Conservation (phyloP, 2,113 vertebrate genomes). For the Capricornis sumatraensis region DNA sequence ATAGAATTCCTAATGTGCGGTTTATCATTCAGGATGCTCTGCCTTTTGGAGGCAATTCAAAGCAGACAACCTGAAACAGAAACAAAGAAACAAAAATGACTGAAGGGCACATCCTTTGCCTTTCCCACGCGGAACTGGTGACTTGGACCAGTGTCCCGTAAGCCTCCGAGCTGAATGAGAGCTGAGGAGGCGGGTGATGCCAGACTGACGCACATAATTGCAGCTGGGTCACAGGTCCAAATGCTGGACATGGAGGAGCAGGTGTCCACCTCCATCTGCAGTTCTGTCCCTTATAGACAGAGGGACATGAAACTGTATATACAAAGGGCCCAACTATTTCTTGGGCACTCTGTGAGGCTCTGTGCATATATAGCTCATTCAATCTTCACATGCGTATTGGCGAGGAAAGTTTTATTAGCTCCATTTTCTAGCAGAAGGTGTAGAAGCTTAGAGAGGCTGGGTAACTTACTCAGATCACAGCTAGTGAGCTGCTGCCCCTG, state of each 20-base stretch:
- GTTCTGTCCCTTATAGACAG: background rate
- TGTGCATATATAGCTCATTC: background rate
- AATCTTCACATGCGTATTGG: background rate
- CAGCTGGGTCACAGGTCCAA: background rate
- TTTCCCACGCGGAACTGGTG: background rate
- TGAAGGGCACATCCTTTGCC: background rate
- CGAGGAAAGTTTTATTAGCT: background rate
- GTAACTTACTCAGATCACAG: background rate
- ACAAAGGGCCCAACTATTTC: background rate
- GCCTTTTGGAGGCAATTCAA: background rate
- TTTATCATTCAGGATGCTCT: background rate
- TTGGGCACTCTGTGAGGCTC: background rate
- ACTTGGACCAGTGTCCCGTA: background rate
- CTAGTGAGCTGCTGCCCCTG: background rate
- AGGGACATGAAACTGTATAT: background rate
- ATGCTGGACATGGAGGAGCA: background rate
- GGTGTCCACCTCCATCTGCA: background rate
- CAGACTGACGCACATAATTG: background rate
- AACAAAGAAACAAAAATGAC: background rate
- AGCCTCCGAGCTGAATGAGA: background rate
- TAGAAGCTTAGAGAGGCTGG: background rate
- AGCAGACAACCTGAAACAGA: background rate
- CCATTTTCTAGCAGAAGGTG: background rate
- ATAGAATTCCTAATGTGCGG: background rate
- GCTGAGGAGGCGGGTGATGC: background rate